phyloP scores from a whole-genome alignment of 2,888 invertebrate species.

The Cerastis leucographa region DNA sequence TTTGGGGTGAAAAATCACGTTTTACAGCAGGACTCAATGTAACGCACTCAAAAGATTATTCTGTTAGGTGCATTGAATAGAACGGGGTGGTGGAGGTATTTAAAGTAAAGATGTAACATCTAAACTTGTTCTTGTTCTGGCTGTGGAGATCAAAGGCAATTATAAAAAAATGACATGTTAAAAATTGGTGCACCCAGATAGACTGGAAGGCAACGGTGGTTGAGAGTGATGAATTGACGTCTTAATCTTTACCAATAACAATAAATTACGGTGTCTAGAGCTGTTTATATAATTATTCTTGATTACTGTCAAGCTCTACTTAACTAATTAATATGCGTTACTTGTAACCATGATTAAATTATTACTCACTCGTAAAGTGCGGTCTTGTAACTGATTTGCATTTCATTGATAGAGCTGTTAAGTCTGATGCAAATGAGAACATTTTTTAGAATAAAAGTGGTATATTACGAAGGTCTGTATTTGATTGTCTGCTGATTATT shows the following conservation, averaged over 20 bases:
- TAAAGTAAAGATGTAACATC: too few species aligned
- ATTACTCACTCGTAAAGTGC: slow-evolving; percentile 24
- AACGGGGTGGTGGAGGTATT: too few species aligned
- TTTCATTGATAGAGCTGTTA: slow-evolving; percentile 19
- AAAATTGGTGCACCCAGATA: neutral
- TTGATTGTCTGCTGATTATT: neutral
- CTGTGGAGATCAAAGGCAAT: too few species aligned
- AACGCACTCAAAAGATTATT: too few species aligned
- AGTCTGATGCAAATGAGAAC: neutral
- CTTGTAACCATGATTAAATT: slow-evolving; percentile 29
- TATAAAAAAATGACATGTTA: neutral
- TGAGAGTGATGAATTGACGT: neutral
- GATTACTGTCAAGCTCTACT: slow-evolving; percentile 50
- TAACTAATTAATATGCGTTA: slow-evolving; percentile 40
- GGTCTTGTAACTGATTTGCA: slow-evolving; percentile 31
- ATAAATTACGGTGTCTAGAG: neutral
- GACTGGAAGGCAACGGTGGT: neutral
- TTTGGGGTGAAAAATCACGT: too few species aligned
- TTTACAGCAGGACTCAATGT: too few species aligned
- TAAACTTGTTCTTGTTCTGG: too few species aligned
- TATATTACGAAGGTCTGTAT: neutral
- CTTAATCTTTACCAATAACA: slow-evolving; percentile 4
- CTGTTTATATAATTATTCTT: slow-evolving; percentile 55
- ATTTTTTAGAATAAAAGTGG: neutral
- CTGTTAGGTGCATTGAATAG: too few species aligned